A percentile compares a stretch with the other conserved stretches of the same genome.
Conservation (phyloP, 2,113 vertebrate species). For the Corvus cornix region DNA sequence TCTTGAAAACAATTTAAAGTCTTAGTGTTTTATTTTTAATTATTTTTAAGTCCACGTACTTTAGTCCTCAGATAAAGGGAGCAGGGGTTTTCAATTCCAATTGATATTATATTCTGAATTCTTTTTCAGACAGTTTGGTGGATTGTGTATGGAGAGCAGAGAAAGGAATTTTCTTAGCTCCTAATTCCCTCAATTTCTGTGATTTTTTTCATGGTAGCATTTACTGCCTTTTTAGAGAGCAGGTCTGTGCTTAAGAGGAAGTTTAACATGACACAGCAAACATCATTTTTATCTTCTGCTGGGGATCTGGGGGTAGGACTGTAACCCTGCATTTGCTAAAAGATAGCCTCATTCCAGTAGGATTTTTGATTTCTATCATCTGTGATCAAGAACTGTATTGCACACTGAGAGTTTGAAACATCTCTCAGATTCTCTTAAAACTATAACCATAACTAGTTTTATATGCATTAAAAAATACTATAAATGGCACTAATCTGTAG, state of each 20-base stretch:
- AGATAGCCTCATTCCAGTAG: background rate
- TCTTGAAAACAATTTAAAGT: conserved; percentile 61
- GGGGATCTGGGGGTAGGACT: background rate
- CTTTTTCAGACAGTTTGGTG: conserved; percentile 3
- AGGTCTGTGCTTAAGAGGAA: background rate
- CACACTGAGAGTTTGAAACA: background rate
- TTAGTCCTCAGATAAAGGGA: conserved; percentile 48
- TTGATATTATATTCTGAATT: conserved; percentile 23
- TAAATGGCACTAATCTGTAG: background rate
- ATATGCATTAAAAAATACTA: background rate
- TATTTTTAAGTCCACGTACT: conserved; percentile 61
- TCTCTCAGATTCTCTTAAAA: background rate
- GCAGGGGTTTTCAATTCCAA: background rate
- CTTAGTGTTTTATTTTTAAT: conserved; percentile 64
- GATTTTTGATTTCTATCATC: background rate
- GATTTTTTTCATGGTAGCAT: background rate
- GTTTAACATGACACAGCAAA: background rate
- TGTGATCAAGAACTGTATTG: background rate
- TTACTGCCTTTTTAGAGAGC: background rate
- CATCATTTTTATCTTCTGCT: background rate
- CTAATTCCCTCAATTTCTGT: background rate
- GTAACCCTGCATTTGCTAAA: conserved; percentile 5
- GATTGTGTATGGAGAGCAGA: background rate
- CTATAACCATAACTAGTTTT: background rate
- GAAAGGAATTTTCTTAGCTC: background rate